These are phyloP conservation scores for Eidolon dupreanum DNA, from an alignment of 2,797 vertebrate species.

Conservation along the genomic window DNA sequence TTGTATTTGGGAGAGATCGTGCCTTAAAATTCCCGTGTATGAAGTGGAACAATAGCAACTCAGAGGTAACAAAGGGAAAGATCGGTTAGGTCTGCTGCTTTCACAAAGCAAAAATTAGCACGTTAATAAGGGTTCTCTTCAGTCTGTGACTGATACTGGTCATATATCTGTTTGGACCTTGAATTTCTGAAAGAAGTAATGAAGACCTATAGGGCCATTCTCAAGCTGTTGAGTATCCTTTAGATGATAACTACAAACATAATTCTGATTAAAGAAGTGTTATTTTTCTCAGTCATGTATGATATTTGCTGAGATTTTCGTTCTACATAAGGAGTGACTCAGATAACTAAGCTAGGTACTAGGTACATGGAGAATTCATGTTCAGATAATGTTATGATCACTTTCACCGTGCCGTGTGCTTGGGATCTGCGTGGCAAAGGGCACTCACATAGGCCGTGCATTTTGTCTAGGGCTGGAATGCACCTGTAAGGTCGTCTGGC, in stretches of 20 bases:
- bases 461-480: not conserved
- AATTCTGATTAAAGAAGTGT: not conserved
- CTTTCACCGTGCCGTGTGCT: not conserved
- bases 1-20: not conserved
- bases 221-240: not conserved
- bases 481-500: not conserved
- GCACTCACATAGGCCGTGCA: not conserved
- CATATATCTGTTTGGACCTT: constrained; percentile 12
- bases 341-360: not conserved
- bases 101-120: not conserved
- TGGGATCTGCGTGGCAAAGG: not conserved
- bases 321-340: not conserved
- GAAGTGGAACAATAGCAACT: not conserved
- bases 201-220: not conserved
- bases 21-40: not conserved
- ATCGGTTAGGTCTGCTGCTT: not conserved
- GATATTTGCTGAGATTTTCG: not conserved
- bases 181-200: constrained; percentile 25
- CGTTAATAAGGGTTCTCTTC: not conserved
- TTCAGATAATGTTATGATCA: not conserved
- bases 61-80: not conserved
- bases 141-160: not conserved
- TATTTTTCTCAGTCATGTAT: not conserved
- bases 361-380: not conserved
- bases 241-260: not conserved